These are phyloP conservation scores for Gnatocerus cornutus DNA, from an alignment of 2,888 invertebrate genomes.

Conservation along the genomic window DNA sequence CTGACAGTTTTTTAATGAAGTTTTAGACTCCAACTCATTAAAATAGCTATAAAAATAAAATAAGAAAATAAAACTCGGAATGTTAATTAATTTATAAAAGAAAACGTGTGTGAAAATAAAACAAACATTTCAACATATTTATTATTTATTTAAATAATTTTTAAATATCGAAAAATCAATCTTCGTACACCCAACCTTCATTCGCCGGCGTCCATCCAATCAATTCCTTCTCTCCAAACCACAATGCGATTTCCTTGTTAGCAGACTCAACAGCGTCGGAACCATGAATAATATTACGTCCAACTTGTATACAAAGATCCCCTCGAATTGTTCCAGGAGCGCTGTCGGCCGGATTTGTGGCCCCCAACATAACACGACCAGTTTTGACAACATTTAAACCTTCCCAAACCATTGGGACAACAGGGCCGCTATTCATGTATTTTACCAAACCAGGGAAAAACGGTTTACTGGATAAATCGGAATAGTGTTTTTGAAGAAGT, in stretches of 20 bases:
- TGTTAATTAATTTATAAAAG: too few species aligned
- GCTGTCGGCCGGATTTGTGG: constrained; percentile 97
- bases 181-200: not conserved
- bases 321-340: constrained; percentile 98
- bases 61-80: too few species aligned
- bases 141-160: constrained; percentile 16
- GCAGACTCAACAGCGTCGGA: constrained; percentile 98
- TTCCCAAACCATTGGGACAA: constrained; percentile 98
- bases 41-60: too few species aligned
- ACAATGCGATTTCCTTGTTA: constrained; percentile 94
- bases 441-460: constrained; percentile 92
- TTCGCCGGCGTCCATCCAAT: not conserved
- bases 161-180: not conserved
- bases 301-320: constrained; percentile 96
- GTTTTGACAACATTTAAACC: constrained; percentile 95
- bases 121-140: not conserved
- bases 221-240: constrained; percentile 93
- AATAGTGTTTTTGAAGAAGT: constrained; percentile 93
- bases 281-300: constrained; percentile 97
- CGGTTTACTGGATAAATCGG: constrained; percentile 89
- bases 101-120: too few species aligned
- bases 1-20: too few species aligned
- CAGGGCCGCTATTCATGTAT: constrained; percentile 87
- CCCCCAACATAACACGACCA: constrained; percentile 96
- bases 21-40: too few species aligned